A percentile compares a stretch with the other conserved stretches of the same genome.
These are phyloP conservation scores for Tiaroga cobitis DNA, from an alignment of 2,797 vertebrate genomes.

Conservation along the genomic window DNA sequence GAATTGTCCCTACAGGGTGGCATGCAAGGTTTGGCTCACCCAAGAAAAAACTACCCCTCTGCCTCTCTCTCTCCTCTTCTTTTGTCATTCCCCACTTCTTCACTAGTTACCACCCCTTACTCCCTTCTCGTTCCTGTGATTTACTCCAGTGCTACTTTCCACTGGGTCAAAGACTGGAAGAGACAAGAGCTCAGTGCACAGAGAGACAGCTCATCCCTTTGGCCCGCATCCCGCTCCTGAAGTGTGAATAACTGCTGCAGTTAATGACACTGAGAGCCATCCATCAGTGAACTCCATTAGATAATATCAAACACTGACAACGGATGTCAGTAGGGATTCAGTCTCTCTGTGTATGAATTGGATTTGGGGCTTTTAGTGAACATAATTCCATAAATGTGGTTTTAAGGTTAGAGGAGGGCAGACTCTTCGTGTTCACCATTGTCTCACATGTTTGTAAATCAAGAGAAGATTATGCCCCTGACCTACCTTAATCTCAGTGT, in stretches of 20 bases:
- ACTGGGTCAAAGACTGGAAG: constrained; percentile 73
- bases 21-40: constrained; percentile 97
- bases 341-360: constrained; percentile 73
- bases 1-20: constrained; percentile 99
- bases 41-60: constrained; percentile 20
- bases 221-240: not conserved
- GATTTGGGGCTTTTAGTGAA: constrained; percentile 66
- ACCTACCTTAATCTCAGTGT: not conserved
- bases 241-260: constrained; percentile 20
- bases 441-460: constrained; percentile 25
- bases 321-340: constrained; percentile 41
- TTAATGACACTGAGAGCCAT: constrained; percentile 34
- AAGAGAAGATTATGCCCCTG: not conserved
- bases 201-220: constrained; percentile 66
- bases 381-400: constrained; percentile 9
- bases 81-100: constrained; percentile 51
- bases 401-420: constrained; percentile 27
- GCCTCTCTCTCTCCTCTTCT: constrained; percentile 9
- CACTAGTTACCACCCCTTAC: constrained; percentile 49
- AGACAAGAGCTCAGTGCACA: constrained; percentile 68
- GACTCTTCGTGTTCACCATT: not conserved
- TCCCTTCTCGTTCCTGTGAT: constrained; percentile 63
- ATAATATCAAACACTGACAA: constrained; percentile 16
- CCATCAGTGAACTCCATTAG: constrained; percentile 32
- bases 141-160: constrained; percentile 59